Base-by-base conservation (phyloP, 1,140 invertebrate genomes). In the Megalonaias nervosa region DNA sequence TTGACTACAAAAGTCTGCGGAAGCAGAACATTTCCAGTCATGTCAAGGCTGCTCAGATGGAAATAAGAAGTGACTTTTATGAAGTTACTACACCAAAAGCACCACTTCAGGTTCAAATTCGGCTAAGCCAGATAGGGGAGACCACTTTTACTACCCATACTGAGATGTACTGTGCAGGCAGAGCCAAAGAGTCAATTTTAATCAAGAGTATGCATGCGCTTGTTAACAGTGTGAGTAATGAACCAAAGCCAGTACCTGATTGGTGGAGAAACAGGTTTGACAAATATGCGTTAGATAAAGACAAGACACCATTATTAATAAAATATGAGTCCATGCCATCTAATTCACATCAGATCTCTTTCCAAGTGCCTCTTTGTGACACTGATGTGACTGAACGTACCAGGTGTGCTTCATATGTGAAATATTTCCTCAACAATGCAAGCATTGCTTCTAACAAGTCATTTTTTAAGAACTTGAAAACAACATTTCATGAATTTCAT, bases 1-100 rank as follows among this genome's bases (percentile, higher is more conserved):
- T 86, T 4, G 81, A 86, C 38, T 85, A 83, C 69, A 71, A 66
- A 13, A 17, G 65, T 16, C 62, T 86, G 0, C 66, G 81, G 23
- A 79, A 81, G 15, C 71, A 81, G 48, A 84, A 82, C 26, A 74
- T 83, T 16, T 66, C 74, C 12, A 79, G 78, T 14, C 79, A 82
- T 74, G 74, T 79, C 16, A 86, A 86, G 69, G 83, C 83, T 14
- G 80, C 79, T 58, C 60, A 68, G 15, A 75, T 85, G 38, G 85
- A 86, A n/a, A 81, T 85, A 1, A 82, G 77, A 58, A 85, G 78
- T 26, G 61, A 80, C 62, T 86, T 86, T 65, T 86, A 84, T 72
- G 81, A 86, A 70, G 80, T 74, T 12, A 81, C 80, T 17, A 84
- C 83, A 5, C 83, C 85, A 19, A 86, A 86, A 81, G 82, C 83